A percentile compares a stretch with the other conserved stretches of the same genome.
Evolutionary conservation across 2,113 vertebrate genomes (phyloP).

Genomic region (Excalfactoria chinensis): DNA sequence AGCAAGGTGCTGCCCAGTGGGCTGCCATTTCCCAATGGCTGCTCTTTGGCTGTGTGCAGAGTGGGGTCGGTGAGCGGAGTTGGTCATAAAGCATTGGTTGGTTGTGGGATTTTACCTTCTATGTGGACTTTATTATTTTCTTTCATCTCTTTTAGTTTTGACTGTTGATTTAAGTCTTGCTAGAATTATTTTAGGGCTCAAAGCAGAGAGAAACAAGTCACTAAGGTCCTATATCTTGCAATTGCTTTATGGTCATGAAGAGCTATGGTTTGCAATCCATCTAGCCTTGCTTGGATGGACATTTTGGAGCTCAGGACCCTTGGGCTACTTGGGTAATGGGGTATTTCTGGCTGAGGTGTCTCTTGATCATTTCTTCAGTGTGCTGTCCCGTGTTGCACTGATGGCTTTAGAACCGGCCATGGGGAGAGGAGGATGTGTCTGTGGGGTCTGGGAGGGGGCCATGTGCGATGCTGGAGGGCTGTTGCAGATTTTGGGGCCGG

Average conservation of each 20-base stretch:
- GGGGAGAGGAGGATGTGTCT: background rate
- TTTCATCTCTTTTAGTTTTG: background rate
- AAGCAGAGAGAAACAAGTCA: background rate
- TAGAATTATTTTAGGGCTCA: background rate
- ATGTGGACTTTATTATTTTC: background rate
- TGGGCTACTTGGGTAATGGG: background rate
- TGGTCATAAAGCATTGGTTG: background rate
- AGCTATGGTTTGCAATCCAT: background rate
- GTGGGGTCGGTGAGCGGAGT: background rate
- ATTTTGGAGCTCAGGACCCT: background rate
- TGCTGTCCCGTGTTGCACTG: accelerated
- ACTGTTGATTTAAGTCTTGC: background rate
- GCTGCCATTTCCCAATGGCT: background rate
- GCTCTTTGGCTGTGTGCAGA: background rate
- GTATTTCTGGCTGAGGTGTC: background rate
- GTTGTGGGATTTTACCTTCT: background rate
- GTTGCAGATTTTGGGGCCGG: background rate
- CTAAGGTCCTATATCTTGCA: background rate
- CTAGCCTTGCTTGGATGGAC: background rate
- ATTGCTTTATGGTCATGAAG: background rate
- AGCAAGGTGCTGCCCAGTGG: background rate
- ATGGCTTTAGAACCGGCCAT: background rate
- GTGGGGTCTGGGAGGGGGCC: accelerated
- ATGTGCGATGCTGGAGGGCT: background rate
- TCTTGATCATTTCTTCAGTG: background rate